Conservation (phyloP, 2,797 vertebrate genomes). For the Adrianichthys oophorus region DNA sequence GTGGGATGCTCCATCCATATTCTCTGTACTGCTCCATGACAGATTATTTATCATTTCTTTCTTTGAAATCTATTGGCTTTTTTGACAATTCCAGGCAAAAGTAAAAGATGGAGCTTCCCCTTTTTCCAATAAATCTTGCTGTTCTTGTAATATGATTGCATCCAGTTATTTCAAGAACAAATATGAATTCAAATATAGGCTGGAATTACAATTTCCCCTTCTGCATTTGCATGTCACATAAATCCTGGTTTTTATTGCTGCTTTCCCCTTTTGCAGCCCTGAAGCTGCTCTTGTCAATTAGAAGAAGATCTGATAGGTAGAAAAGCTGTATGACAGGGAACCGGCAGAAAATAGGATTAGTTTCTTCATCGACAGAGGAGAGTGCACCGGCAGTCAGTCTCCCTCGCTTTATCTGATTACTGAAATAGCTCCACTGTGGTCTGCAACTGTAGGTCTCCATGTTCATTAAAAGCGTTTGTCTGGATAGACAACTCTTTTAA, state of each 20-base stretch:
- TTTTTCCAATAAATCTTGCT: no score
- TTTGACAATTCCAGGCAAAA: not conserved
- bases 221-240: not conserved
- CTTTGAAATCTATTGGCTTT: not conserved
- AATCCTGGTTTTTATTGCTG: constrained; percentile 2
- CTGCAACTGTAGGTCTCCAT: constrained; percentile 37
- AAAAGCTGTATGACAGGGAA: constrained; percentile 57
- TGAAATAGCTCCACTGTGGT: constrained; percentile 46
- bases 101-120: not conserved
- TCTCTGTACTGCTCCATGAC: constrained; percentile 10
- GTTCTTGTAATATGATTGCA: not conserved
- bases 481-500: constrained; percentile 38
- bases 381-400: constrained; percentile 52
- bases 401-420: constrained; percentile 64
- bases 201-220: not conserved
- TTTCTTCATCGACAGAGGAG: constrained; percentile 45
- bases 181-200: not conserved
- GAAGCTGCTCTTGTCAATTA: constrained; percentile 46
- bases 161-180: not conserved
- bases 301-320: constrained; percentile 54
- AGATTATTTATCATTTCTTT: constrained; percentile 20
- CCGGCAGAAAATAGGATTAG: constrained; percentile 72
- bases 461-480: constrained; percentile 53
- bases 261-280: constrained; percentile 9
- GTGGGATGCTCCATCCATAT: constrained; percentile 35